Evolutionary conservation across 2,113 vertebrate genomes (phyloP), one percentile per base, ranked within the genome.

Genomic region (Solea senegalensis): DNA sequence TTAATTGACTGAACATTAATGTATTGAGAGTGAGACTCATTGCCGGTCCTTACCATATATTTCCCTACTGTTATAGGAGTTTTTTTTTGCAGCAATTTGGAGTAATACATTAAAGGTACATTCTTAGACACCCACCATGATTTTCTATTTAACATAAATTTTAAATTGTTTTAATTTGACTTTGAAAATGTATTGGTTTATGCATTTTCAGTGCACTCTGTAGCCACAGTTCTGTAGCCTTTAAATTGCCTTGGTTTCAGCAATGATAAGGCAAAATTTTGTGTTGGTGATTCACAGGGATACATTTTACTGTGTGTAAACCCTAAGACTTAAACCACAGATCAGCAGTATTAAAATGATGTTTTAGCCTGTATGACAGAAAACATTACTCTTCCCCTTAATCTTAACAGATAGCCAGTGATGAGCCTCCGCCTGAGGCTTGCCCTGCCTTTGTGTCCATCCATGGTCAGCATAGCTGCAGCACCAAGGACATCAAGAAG

Each of bases 401-500:
- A 81, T 52, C 48, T 50, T 15, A 53, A 81, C 80, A 99, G 98
- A 95, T 98, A 90, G 98, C 97, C 84, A 94, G 89, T 87, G 95
- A 96, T 85, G 97, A 98, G 85, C 94, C 94, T 59, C 95, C 95
- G 52, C 97, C 96, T 65, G 94, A 95, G 74, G 94, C 91, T 71
- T 99, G 98, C 68, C 54, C 82, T 60, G 95, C 96, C 14, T 99
- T 99, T 91, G 94, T 97, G 69, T 94, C 95, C 65, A 88, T 99
- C 72, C 97, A 99, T 58, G 91, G 92, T 82, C 94, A 95, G 80
- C 92, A 86, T 52, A 95, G 95, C 91, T 99, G 98, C 92, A 98
- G 95, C 83, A 89, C 92, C 85, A 96, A 95, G 84, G 94, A 96
- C 70, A 93, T 98, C 78, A 98, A 96, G 90, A 98, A 97, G 82